Conservation (phyloP, 2,888 invertebrate species). For the Strigamia crassipes region DNA sequence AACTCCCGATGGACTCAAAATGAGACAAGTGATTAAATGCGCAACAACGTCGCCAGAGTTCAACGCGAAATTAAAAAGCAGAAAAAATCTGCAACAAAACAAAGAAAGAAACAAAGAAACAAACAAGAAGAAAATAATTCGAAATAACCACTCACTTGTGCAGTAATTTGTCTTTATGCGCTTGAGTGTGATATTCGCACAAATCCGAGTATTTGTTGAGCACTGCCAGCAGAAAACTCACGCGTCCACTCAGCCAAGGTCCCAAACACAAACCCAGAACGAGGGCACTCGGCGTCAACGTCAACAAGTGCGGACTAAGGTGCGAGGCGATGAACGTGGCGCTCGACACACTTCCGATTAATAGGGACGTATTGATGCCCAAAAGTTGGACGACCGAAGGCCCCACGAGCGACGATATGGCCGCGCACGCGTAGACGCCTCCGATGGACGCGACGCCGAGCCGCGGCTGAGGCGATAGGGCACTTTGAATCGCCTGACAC, state of each 20-base stretch:
- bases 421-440: neutral
- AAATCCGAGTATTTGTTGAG: neutral
- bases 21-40: neutral
- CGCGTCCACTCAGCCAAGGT: neutral
- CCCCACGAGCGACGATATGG: neutral
- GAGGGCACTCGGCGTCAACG: neutral
- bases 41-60: constrained; percentile 2
- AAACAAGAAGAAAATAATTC: neutral
- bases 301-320: neutral
- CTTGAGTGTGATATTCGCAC: neutral
- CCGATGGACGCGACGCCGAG: neutral
- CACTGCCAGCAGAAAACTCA: neutral
- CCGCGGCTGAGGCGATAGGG: neutral
- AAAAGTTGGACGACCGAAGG: neutral
- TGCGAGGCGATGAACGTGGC: neutral
- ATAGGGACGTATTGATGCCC: neutral
- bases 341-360: neutral
- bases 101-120: too few species aligned
- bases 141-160: neutral
- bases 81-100: neutral
- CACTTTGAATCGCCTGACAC: neutral
- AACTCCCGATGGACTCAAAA: neutral
- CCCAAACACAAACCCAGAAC: neutral
- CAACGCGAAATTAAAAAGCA: neutral
- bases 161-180: neutral